phyloP scores from a whole-genome alignment of 2,113 vertebrate species.

The Sitta europaea region DNA sequence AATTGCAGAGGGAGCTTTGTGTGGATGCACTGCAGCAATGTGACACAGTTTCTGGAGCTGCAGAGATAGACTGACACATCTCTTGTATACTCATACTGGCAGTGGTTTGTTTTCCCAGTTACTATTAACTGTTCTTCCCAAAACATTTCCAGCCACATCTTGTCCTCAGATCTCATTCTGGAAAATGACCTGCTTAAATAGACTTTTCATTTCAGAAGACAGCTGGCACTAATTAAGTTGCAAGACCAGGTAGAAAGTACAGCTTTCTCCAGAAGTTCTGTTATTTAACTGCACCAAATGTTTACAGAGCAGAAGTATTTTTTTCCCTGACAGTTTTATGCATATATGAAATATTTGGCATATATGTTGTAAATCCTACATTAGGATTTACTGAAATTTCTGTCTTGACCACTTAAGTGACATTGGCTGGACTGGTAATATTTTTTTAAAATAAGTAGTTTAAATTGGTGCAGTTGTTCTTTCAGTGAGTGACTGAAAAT shows the following conservation, averaged over 20 bases:
- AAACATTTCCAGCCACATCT: background rate
- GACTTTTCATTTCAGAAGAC: background rate
- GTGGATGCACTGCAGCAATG: background rate
- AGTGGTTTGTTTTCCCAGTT: background rate
- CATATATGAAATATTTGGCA: background rate
- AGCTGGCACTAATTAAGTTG: background rate
- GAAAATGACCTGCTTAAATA: background rate
- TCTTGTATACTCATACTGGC: background rate
- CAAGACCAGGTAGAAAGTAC: background rate
- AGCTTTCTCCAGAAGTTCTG: background rate
- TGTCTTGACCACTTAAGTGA: background rate
- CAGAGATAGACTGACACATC: background rate
- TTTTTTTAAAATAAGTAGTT: background rate
- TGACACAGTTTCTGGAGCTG: background rate
- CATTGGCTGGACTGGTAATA: background rate
- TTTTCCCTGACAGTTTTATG: background rate
- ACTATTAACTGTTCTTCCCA: background rate
- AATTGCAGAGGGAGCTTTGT: background rate
- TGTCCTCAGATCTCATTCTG: background rate
- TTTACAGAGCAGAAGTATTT: background rate
- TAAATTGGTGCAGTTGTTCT: background rate
- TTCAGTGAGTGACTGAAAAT: background rate
- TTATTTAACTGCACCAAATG: background rate
- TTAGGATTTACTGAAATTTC: slow-evolving; percentile 12
- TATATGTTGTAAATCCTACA: background rate